Percentiles rank a stretch among this genome's conserved stretches.
These are phyloP conservation scores for Tupaia chinensis DNA, from an alignment of 2,113 vertebrate species.

Conservation along the genomic window DNA sequence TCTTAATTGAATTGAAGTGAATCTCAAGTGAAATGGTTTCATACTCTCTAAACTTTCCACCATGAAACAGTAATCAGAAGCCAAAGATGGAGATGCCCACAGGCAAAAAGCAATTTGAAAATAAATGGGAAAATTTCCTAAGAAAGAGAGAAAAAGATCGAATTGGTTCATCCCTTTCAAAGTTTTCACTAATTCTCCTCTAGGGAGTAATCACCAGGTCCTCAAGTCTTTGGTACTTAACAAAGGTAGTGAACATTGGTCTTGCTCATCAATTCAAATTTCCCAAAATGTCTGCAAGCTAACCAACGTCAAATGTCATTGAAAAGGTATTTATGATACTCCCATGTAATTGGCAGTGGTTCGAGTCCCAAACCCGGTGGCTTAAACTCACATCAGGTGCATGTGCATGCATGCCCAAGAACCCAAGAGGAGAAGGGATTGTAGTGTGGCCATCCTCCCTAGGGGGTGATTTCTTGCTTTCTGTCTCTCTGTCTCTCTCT, in stretches of 20 bases:
- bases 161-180: not conserved
- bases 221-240: not conserved
- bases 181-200: slow-evolving; percentile 17
- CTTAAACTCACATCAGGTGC: too few species aligned
- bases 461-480: too few species aligned
- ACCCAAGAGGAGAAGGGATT: too few species aligned
- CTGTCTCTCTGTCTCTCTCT: too few species aligned
- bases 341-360: too few species aligned
- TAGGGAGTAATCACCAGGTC: not conserved
- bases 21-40: slow-evolving; percentile 42
- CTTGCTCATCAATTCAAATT: not conserved
- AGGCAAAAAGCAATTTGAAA: slow-evolving; percentile 1
- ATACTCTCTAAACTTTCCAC: slow-evolving; percentile 41
- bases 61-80: slow-evolving; percentile 51
- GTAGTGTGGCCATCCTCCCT: too few species aligned
- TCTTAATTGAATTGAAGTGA: slow-evolving; percentile 56
- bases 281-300: not conserved
- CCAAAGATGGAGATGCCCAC: not conserved
- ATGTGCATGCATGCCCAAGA: too few species aligned
- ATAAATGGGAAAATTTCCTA: slow-evolving; percentile 16
- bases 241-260: not conserved
- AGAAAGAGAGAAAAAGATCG: not conserved
- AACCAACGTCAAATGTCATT: not conserved
- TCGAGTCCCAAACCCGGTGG: too few species aligned
- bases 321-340: not conserved